Conservation (phyloP, 2,113 vertebrate species). For the Nothoprocta pentlandii region DNA sequence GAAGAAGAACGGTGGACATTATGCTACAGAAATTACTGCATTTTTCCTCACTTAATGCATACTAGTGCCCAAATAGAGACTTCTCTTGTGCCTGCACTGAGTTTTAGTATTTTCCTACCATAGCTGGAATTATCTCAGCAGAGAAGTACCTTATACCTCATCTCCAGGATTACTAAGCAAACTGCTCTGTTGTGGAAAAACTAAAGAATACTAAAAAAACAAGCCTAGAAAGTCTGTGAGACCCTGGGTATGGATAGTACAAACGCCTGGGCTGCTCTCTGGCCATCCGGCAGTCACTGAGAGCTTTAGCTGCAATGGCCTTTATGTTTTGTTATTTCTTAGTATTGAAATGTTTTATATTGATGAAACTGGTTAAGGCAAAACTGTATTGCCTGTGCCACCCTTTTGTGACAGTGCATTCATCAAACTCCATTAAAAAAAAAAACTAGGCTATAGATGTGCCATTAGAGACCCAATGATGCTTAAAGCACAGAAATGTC, state of each 20-base stretch:
- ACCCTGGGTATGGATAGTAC: neutral
- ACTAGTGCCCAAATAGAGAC: neutral
- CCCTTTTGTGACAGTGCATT: neutral
- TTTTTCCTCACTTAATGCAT: neutral
- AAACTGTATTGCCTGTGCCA: constrained; percentile 7
- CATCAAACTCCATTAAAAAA: neutral
- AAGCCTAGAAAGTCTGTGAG: neutral
- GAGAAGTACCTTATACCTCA: neutral
- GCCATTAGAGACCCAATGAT: neutral
- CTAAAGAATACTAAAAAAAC: neutral
- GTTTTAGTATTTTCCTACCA: neutral
- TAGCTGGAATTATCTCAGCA: neutral
- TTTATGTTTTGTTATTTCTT: constrained; percentile 28
- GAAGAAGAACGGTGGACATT: neutral
- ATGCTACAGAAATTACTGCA: neutral
- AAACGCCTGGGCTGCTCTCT: neutral
- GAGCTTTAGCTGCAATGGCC: neutral
- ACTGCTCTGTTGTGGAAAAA: neutral
- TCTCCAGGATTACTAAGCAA: neutral
- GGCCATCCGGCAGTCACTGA: neutral
- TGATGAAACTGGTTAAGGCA: neutral
- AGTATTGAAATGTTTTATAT: constrained; percentile 7
- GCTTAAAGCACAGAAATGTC: neutral
- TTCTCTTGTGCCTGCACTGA: neutral
- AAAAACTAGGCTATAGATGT: neutral